Evolutionary conservation across 1,140 invertebrate genomes (phyloP).

Genomic region (Hermetia illucens): DNA sequence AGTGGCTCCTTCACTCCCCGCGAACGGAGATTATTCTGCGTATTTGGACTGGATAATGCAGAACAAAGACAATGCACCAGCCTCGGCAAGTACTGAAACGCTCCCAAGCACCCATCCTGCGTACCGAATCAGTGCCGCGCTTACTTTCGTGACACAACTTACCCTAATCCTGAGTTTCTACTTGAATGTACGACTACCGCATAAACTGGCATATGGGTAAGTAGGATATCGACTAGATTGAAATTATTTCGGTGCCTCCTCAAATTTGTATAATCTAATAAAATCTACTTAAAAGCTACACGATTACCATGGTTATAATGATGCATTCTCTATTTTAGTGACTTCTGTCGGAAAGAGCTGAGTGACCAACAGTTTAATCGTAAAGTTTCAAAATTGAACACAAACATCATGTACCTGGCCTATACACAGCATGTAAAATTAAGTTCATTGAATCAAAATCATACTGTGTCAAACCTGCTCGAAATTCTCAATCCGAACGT

Average conservation of each 20-base stretch:
- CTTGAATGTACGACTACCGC: constrained; percentile 57
- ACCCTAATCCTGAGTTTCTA: constrained; percentile 61
- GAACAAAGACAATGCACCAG: constrained; percentile 47
- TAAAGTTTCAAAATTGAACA: constrained; percentile 62
- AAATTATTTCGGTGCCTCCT: background rate
- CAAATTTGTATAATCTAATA: no score
- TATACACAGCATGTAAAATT: constrained; percentile 60
- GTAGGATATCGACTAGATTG: constrained; percentile 3
- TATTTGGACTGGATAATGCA: constrained; percentile 58
- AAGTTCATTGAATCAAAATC: constrained; percentile 45
- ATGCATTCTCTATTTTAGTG: constrained; percentile 43
- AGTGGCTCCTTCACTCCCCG: constrained; percentile 56
- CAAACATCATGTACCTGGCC: constrained; percentile 69
- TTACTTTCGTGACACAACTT: constrained; percentile 68
- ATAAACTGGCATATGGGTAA: constrained; percentile 58
- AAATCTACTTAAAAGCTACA: no score
- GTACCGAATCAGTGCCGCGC: constrained; percentile 59
- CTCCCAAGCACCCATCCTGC: constrained; percentile 43
- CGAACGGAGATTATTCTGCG: constrained; percentile 55
- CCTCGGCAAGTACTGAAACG: constrained; percentile 29
- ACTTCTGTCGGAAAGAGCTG: constrained; percentile 56
- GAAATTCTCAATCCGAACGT: constrained; percentile 48
- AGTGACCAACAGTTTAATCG: constrained; percentile 55
- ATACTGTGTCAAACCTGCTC: constrained; percentile 60
- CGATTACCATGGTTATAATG: no score